phyloP scores from a whole-genome alignment of 2,113 vertebrate species.

The Bungarus multicinctus region DNA sequence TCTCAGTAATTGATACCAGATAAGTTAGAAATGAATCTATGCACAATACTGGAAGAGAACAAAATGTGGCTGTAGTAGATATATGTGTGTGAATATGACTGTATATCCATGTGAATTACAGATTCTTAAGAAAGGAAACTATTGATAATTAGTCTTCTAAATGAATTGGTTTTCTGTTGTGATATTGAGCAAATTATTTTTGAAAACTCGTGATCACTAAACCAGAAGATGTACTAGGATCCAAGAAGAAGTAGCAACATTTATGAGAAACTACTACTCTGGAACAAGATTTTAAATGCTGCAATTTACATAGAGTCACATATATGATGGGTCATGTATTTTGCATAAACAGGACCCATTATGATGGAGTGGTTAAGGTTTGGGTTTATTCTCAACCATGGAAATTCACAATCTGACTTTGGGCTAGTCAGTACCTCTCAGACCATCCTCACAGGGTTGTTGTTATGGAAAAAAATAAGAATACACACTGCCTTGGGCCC shows the following conservation, averaged over 20 bases:
- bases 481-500: neutral
- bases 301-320: neutral
- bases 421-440: neutral
- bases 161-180: constrained; percentile 15
- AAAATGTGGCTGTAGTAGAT: constrained; percentile 10
- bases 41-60: constrained; percentile 28
- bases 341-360: neutral
- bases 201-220: constrained; percentile 16
- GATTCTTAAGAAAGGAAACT: constrained; percentile 23
- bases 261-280: neutral
- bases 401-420: neutral
- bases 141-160: constrained; percentile 2
- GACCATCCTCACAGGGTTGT: neutral
- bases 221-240: neutral
- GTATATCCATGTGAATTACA: neutral
- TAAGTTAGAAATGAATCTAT: constrained; percentile 63
- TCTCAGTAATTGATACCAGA: constrained; percentile 78
- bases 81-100: constrained; percentile 18
- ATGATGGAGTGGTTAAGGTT: neutral
- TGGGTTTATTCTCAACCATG: neutral
- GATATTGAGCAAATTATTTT: constrained; percentile 33
- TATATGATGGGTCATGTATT: neutral
- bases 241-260: neutral
- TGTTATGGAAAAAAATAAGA: neutral
- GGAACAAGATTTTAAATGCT: neutral